Percentiles rank a stretch among this genome's conserved stretches.
Evolutionary conservation across 30 jellyfish, hydroid and myxozoan species (phyloP).

Genomic region (Cassiopea andromeda): DNA sequence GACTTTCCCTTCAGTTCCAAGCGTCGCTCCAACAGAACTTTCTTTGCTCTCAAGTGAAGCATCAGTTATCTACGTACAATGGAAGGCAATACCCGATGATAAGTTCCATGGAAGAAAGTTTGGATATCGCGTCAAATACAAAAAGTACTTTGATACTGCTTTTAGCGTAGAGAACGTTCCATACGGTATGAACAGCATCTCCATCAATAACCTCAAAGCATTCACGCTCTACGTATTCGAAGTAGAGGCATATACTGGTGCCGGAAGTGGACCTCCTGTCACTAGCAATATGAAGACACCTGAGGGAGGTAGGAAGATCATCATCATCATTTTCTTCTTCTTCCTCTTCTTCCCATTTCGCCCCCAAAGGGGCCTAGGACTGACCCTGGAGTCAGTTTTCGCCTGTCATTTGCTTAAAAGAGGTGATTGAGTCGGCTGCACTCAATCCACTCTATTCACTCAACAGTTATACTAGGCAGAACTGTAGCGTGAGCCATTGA

Average conservation of each 20-base stretch:
- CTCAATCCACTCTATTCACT: too few relatives aligned
- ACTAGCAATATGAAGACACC: slow-evolving; percentile 59
- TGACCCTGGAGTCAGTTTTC: too few relatives aligned
- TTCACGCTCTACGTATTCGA: slow-evolving; percentile 71
- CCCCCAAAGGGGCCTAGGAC: too few relatives aligned
- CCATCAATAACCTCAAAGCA: slow-evolving; percentile 23
- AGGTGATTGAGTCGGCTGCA: too few relatives aligned
- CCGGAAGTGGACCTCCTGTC: slow-evolving; percentile 75
- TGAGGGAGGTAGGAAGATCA: slow-evolving; percentile 92
- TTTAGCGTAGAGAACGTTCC: slow-evolving; percentile 1
- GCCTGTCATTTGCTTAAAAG: too few relatives aligned
- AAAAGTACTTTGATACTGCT: background rate
- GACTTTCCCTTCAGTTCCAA: slow-evolving; percentile 73
- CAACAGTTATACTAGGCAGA: too few relatives aligned
- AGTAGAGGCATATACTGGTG: slow-evolving; percentile 72
- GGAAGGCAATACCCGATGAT: slow-evolving; percentile 61
- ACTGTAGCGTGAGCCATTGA: too few relatives aligned
- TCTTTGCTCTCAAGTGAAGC: slow-evolving; percentile 21
- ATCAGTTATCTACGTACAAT: slow-evolving; percentile 49
- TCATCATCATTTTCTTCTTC: too few relatives aligned
- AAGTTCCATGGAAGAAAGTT: slow-evolving; percentile 50
- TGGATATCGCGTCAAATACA: slow-evolving; percentile 68
- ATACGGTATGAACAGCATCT: slow-evolving; percentile 9
- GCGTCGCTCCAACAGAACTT: slow-evolving; percentile 52
- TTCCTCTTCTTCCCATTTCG: too few relatives aligned